These are phyloP conservation scores for Lasiurus cinereus DNA, from an alignment of 2,113 vertebrate genomes.

Conservation along the genomic window DNA sequence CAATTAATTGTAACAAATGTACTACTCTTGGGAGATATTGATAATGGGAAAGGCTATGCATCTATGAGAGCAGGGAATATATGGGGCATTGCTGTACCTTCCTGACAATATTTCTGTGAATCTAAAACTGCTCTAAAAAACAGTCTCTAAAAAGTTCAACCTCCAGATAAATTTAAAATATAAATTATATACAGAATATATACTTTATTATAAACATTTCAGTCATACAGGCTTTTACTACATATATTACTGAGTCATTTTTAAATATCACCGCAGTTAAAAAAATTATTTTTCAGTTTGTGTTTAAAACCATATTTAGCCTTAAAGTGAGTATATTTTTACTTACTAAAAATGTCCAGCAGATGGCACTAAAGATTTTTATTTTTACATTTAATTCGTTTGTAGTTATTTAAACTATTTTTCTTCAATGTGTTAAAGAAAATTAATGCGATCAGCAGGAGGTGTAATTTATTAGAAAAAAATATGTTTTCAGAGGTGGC, in stretches of 20 bases:
- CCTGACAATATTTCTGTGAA: not conserved
- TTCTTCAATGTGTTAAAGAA: constrained; percentile 73
- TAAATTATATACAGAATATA: not conserved
- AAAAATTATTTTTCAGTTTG: constrained; percentile 42
- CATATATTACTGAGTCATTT: not conserved
- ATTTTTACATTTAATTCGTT: constrained; percentile 56
- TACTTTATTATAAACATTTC: not conserved
- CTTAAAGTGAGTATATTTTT: not conserved
- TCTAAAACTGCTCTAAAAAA: not conserved
- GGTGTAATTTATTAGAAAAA: constrained; percentile 59
- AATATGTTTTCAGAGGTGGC: constrained; percentile 52
- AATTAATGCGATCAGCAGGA: constrained; percentile 63
- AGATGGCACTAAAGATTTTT: constrained; percentile 86
- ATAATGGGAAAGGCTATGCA: not conserved
- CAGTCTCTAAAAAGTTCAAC: not conserved
- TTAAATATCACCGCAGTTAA: not conserved
- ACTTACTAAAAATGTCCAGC: constrained; percentile 79
- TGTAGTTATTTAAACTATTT: constrained; percentile 39
- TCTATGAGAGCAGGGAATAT: accelerated
- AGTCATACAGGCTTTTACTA: not conserved
- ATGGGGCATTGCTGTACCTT: not conserved
- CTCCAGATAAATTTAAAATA: not conserved
- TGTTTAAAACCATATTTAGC: not conserved
- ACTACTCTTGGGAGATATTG: not conserved
- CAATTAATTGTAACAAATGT: not conserved